Percentiles rank a stretch among this genome's conserved stretches.
Evolutionary conservation across 2,888 invertebrate species (phyloP).

Genomic region (Andrena bucephala): DNA sequence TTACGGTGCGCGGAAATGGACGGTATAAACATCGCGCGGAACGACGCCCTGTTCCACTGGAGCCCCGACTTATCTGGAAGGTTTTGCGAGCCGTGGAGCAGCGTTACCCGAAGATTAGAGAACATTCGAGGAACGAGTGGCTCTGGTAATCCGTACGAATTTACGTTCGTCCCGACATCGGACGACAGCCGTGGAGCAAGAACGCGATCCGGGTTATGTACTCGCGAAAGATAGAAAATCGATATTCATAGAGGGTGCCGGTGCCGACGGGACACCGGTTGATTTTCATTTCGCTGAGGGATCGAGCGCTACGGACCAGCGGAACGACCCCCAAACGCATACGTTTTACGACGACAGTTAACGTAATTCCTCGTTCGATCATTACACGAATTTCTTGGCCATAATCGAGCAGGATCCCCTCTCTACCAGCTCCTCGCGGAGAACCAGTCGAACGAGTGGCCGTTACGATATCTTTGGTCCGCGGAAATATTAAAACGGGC

Average conservation of each 20-base stretch:
- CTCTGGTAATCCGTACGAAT: slow-evolving; percentile 49
- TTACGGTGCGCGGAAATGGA: slow-evolving; percentile 46
- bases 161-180: slow-evolving; percentile 20
- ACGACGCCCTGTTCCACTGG: slow-evolving; percentile 21
- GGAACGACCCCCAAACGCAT: slow-evolving; percentile 10
- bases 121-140: slow-evolving; percentile 32
- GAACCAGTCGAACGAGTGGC: not conserved
- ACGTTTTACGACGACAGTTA: not conserved
- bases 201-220: not conserved
- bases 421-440: not conserved
- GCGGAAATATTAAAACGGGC: not conserved
- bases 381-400: not conserved
- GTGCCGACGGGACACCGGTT: slow-evolving; percentile 31
- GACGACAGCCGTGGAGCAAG: not conserved
- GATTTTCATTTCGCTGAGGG: slow-evolving; percentile 21
- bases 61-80: slow-evolving; percentile 39
- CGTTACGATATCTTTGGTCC: not conserved
- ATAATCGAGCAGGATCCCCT: not conserved
- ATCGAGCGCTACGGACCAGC: not conserved
- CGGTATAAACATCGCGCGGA: slow-evolving; percentile 43
- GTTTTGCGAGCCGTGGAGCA: slow-evolving; percentile 36
- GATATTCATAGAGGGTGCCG: slow-evolving; percentile 34
- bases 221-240: slow-evolving; percentile 22
- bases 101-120: slow-evolving; percentile 34
- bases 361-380: not conserved